Evolutionary conservation across 2,888 invertebrate species (phyloP).

Genomic region (Thera obeliscata): DNA sequence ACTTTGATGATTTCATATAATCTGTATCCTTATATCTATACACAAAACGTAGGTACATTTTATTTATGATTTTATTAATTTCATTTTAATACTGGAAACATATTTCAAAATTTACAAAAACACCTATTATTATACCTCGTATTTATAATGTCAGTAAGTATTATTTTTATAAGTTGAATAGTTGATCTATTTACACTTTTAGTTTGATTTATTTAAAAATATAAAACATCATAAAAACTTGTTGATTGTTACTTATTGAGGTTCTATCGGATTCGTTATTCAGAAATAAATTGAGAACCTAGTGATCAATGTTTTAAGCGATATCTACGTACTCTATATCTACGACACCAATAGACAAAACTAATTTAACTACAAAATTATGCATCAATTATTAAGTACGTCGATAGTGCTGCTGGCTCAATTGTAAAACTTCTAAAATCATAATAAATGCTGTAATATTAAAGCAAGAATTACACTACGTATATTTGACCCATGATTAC

Average conservation of each 20-base stretch:
- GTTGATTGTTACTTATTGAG: conserved; percentile 28
- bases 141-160: conserved; percentile 18
- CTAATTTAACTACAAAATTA: conserved; percentile 7
- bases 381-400: conserved; percentile 58
- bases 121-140: conserved; percentile 35
- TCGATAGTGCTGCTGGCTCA: conserved; percentile 65
- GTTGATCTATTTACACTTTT: too few species aligned
- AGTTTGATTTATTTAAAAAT: conserved; percentile 23
- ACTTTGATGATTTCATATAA: conserved; percentile 55
- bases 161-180: conserved; percentile 1
- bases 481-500: conserved; percentile 43
- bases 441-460: conserved; percentile 71
- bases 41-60: conserved; percentile 58
- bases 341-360: conserved; percentile 11
- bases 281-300: conserved; percentile 26
- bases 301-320: conserved; percentile 30
- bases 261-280: conserved; percentile 28
- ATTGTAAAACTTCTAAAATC: conserved; percentile 50
- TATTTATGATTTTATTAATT: conserved; percentile 51
- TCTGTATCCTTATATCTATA: conserved; percentile 53
- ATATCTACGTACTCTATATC: conserved; percentile 7
- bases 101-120: conserved; percentile 44
- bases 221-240: conserved; percentile 24
- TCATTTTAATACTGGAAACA: conserved; percentile 60
- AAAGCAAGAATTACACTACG: conserved; percentile 47